Conservation (phyloP, 2,113 vertebrate species). For the Erpornis zantholeuca region DNA sequence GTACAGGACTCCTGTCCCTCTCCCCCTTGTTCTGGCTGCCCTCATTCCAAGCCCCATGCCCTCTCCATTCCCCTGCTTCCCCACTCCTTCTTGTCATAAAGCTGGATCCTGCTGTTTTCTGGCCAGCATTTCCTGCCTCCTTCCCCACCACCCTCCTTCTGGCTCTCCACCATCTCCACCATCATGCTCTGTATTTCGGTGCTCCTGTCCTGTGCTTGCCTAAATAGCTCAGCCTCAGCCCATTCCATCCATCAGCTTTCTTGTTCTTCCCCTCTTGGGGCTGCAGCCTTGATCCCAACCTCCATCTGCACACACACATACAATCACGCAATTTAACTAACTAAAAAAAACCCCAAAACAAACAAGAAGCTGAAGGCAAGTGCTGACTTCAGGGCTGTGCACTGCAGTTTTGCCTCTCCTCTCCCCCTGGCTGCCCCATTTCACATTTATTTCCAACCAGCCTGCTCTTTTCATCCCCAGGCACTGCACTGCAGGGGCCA, state of each 20-base stretch:
- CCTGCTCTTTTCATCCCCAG: neutral
- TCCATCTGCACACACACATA: neutral
- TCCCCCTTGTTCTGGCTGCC: neutral
- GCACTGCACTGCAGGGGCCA: neutral
- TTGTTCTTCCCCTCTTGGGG: neutral
- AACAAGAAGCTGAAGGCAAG: neutral
- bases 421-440: neutral
- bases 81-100: neutral
- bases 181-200: neutral
- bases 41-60: neutral
- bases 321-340: neutral
- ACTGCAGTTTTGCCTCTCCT: neutral
- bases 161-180: neutral
- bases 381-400: neutral
- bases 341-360: neutral
- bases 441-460: neutral
- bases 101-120: neutral
- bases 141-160: neutral
- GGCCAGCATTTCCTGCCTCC: neutral
- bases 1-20: neutral
- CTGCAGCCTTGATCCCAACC: neutral
- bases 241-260: neutral
- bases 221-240: neutral
- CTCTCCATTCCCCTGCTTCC: neutral
- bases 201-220: accelerated